phyloP scores from a whole-genome alignment of 2,797 vertebrate genomes.

The Astyanax mexicanus region DNA sequence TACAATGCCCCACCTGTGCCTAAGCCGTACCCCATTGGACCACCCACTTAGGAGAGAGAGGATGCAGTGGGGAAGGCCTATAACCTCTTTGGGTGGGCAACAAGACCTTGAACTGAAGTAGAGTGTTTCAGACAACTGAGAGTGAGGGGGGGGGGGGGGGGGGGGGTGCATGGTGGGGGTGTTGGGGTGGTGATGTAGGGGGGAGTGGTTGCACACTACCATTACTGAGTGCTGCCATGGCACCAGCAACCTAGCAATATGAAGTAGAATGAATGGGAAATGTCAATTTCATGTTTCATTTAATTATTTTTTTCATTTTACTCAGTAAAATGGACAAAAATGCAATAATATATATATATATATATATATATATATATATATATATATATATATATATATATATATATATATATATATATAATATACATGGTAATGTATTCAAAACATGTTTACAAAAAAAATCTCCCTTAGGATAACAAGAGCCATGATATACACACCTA shows the following conservation, averaged over 20 bases:
- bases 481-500: too few species aligned
- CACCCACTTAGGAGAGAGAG: constrained; percentile 83
- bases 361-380: too few species aligned
- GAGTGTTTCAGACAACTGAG: constrained; percentile 80
- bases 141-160: constrained; percentile 55
- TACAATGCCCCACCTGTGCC: constrained; percentile 87
- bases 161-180: constrained; percentile 58
- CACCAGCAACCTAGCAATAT: constrained; percentile 23
- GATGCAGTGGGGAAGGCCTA: constrained; percentile 79
- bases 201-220: constrained; percentile 64
- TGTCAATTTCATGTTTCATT: too few species aligned
- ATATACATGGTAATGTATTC: too few species aligned
- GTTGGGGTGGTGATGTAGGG: constrained; percentile 59
- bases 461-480: too few species aligned
- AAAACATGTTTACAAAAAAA: too few species aligned
- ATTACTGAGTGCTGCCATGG: constrained; percentile 61
- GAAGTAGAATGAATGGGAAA: neutral
- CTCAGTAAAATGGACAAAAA: too few species aligned
- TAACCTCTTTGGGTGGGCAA: constrained; percentile 88
- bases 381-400: too few species aligned
- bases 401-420: too few species aligned
- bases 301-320: too few species aligned
- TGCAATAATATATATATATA: too few species aligned
- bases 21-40: constrained; percentile 83
- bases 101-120: constrained; percentile 79